Percentiles rank a stretch among this genome's conserved stretches.
Conservation (phyloP, 1,140 invertebrate species). For the Battus philenor region DNA sequence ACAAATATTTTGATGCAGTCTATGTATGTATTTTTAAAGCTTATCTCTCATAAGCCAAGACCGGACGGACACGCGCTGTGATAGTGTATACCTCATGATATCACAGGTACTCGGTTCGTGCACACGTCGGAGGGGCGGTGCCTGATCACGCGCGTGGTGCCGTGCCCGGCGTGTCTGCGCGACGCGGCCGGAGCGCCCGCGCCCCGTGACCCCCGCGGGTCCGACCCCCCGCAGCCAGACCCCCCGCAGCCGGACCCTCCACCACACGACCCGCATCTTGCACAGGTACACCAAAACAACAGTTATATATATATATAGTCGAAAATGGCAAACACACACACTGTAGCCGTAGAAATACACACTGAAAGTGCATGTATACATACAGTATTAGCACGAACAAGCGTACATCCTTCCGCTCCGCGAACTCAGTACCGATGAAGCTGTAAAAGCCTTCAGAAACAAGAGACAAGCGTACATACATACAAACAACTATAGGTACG, state of each 20-base stretch:
- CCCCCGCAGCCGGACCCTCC: constrained; percentile 17
- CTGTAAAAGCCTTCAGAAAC: no score
- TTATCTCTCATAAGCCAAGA: not conserved
- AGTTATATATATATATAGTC: no score
- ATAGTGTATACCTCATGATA: not conserved
- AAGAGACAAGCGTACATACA: no score
- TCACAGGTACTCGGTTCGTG: constrained; percentile 92
- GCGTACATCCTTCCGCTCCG: no score
- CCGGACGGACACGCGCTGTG: no score
- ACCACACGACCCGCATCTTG: constrained; percentile 22
- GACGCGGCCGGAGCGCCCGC: constrained; percentile 35
- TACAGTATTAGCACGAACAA: no score
- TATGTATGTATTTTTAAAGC: not conserved
- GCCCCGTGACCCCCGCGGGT: constrained; percentile 5
- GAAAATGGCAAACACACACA: no score
- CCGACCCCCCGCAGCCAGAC: constrained; percentile 6
- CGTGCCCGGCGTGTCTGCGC: constrained; percentile 90
- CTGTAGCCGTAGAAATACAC: no score
- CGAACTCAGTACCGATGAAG: no score
- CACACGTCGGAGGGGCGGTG: constrained; percentile 98
- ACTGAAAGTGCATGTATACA: no score
- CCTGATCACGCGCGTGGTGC: constrained; percentile 95
- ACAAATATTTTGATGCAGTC: no score
- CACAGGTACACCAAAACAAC: constrained; percentile 30
- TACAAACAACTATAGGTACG: no score